Evolutionary conservation across 2,888 invertebrate species (phyloP), one percentile per base, ranked within the genome.

Genomic region (Tolmerus cingulatus): DNA sequence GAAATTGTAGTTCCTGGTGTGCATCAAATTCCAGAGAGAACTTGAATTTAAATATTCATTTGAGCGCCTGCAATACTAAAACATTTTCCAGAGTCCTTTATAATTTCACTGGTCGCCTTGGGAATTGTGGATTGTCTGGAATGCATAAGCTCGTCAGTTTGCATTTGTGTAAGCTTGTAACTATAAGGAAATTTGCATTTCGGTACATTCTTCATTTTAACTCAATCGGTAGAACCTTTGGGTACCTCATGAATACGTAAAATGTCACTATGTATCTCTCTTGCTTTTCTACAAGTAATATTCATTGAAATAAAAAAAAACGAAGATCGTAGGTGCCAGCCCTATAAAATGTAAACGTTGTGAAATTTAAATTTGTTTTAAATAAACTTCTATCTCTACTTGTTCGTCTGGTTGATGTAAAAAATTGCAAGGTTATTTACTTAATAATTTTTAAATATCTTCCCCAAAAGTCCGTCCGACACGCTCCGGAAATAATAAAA

Each of bases 61-160:
- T 84, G 84, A 84, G 84, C 66, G 66, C 57, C 34, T 74, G 66
- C 66, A 84, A 66, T 84, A 66, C 84, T 66, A 74, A 84, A 74
- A 84, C 84, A 84, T 66, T 66, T 74, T 84, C 84, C 74, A 43
- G 66, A 74, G 74, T 74, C 84, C 74, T 84, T 84, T 84, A 84
- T 84, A 84, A 84, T 84, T 84, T 84, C 23, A 66, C 84, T 84
- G 74, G 84, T 84, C 84, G 84, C 84, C 66, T 34, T 37, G 84
- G 84, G 84, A 84, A 84, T 84, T 84, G 84, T 84, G 84, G 84
- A 74, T 84, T 84, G 84, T 84, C 84, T 84, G 66, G 84, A 84
- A 84, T 84, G 84, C 84, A 84, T 84, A 84, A 84, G 84, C 84
- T 84, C 84, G 84, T 84, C 84, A 84, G 84, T 57, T 66, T 66